Evolutionary conservation across 2,888 invertebrate species (phyloP).

Genomic region (Clistopyga incitator): DNA sequence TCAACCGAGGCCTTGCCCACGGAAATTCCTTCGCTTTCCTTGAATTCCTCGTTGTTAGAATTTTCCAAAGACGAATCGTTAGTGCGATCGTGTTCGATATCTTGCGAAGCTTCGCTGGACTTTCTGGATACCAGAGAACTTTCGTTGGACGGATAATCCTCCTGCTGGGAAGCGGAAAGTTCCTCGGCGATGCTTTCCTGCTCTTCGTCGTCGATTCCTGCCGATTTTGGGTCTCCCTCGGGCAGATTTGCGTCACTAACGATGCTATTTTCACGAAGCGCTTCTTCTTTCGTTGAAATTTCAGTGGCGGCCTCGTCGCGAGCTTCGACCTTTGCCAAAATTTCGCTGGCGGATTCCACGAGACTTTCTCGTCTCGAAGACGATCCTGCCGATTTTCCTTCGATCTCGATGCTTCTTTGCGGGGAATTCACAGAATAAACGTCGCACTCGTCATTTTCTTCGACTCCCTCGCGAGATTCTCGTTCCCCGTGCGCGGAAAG

Average conservation of each 20-base stretch:
- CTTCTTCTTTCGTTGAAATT: not conserved
- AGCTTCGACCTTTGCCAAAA: not conserved
- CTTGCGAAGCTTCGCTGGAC: conserved; percentile 14
- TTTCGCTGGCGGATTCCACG: not conserved
- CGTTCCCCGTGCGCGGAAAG: not conserved
- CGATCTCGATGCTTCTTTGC: not conserved
- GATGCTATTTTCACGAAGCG: not conserved
- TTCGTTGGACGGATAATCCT: conserved; percentile 38
- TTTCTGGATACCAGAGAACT: conserved; percentile 41
- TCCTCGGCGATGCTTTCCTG: conserved; percentile 56
- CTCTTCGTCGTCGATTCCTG: conserved; percentile 37
- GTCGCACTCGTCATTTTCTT: conserved; percentile 20
- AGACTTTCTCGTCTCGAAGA: conserved; percentile 1
- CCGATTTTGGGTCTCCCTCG: conserved; percentile 22
- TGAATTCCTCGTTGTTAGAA: conserved; percentile 47
- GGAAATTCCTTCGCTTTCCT: conserved; percentile 43
- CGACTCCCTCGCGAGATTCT: not conserved
- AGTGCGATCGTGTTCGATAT: conserved; percentile 23
- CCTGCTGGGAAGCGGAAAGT: conserved; percentile 45
- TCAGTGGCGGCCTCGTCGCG: not conserved
- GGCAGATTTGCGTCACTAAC: not conserved
- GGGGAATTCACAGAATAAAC: not conserved
- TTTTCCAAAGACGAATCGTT: conserved; percentile 57
- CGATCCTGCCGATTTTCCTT: not conserved
- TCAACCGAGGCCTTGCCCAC: conserved; percentile 53